Evolutionary conservation across 2,113 vertebrate species (phyloP).

Genomic region (Zootoca vivipara): DNA sequence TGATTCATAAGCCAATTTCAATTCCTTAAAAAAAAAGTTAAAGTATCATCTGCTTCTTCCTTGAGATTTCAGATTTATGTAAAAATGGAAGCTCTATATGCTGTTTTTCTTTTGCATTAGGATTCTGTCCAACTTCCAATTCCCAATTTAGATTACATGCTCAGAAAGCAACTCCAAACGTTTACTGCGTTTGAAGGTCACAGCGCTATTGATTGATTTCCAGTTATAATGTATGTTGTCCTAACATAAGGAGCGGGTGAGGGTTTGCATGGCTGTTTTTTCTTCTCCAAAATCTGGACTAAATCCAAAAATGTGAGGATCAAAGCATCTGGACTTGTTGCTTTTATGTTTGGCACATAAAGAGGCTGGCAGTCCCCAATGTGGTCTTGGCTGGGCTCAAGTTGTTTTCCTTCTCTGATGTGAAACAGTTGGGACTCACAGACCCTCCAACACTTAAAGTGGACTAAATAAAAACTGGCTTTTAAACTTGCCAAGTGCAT

Average conservation of each 20-base stretch:
- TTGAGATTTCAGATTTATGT: slow-evolving; percentile 72
- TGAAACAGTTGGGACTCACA: slow-evolving; percentile 87
- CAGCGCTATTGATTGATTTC: slow-evolving; percentile 86
- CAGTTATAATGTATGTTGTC: slow-evolving; percentile 86
- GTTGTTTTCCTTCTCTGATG: slow-evolving; percentile 87
- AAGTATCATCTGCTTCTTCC: slow-evolving; percentile 78
- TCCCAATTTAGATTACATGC: slow-evolving; percentile 82
- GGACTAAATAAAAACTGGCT: slow-evolving; percentile 87
- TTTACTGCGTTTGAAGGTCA: slow-evolving; percentile 84
- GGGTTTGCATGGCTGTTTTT: neutral
- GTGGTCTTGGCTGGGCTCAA: slow-evolving; percentile 83
- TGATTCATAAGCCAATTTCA: slow-evolving; percentile 45
- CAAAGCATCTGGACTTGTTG: slow-evolving; percentile 85
- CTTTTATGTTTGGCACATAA: slow-evolving; percentile 88
- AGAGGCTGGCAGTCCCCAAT: slow-evolving; percentile 85
- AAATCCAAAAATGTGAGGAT: slow-evolving; percentile 83
- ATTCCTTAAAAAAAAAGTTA: slow-evolving; percentile 56
- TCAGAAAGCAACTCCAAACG: slow-evolving; percentile 82
- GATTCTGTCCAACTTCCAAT: slow-evolving; percentile 81
- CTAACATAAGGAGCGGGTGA: slow-evolving; percentile 72
- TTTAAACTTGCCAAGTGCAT: slow-evolving; percentile 83
- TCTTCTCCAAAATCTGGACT: slow-evolving; percentile 69
- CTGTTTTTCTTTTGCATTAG: slow-evolving; percentile 75
- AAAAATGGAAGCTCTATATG: slow-evolving; percentile 32
- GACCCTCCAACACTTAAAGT: slow-evolving; percentile 81